Base-by-base conservation (phyloP, 2,888 invertebrate genomes). In the Aethes cnicana region DNA sequence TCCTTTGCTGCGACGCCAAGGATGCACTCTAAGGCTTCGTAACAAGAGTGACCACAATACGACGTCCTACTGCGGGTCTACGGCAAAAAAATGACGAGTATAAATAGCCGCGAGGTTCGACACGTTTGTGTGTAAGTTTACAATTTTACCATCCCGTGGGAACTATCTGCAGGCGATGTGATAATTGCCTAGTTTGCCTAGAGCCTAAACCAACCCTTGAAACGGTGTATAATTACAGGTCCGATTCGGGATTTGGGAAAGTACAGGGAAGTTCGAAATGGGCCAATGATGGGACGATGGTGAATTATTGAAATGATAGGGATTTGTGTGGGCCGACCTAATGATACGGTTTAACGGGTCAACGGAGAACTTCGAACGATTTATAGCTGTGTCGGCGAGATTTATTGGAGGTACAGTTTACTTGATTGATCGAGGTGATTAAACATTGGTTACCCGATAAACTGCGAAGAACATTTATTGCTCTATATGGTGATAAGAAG, bases 171-270 rank as follows among this genome's bases (percentile, higher is more conserved):
- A 66, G 82, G 85, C 82, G 66, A 78, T 64, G 78, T 78, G 86
- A 82, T 88, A 88, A 88, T 87, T 84, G 75, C 69, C 77, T 74
- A 74, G 84, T 84, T 84, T 81, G 81, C 79, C 82, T 77, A 81
- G 78, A 80, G 76, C 78, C 73, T 73, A 70, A 74, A 72, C 76
- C 70, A 75, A 75, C 78, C 81, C 79, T 76, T 61, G 63, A 70
- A 64, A 68, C 68, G 69, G 68, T 73, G 72, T 70, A 72, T 78
- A 85, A 88, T 89, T 81, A 86, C 67, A 76, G 77, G 66, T 62
- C 64, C 57, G 41, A 42, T 9, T 33, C 30, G 55, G 56, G 57
- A 37, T 55, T 61, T 66, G 66, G 72, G 72, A 74, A 79, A 74
- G 66, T 68, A 68, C 65, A 64, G 71, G 74, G 70, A 69, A 63